Conservation (phyloP, 2,888 invertebrate species). For the Bombylius discolor region DNA sequence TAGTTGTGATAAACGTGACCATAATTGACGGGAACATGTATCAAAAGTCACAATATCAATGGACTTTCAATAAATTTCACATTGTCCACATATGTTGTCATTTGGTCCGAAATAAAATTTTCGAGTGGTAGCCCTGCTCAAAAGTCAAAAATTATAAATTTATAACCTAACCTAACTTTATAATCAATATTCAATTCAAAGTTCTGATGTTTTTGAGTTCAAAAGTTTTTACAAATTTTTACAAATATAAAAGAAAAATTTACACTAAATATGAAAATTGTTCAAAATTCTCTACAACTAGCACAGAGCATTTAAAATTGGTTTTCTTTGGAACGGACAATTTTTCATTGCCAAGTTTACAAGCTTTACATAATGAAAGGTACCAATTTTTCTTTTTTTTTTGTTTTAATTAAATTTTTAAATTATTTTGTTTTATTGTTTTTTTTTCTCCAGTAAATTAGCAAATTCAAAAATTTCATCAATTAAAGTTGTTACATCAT, state of each 20-base stretch:
- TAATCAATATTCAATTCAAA: neutral
- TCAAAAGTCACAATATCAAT: too few relatives aligned
- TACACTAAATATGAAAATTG: neutral
- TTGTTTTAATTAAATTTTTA: neutral
- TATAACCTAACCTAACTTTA: too few relatives aligned
- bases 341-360: constrained; percentile 65
- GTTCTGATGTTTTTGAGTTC: neutral
- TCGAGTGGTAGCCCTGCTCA: too few relatives aligned
- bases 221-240: constrained; percentile 12
- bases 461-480: constrained; percentile 9
- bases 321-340: constrained; percentile 79
- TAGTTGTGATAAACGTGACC: constrained; percentile 56
- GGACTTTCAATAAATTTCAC: too few relatives aligned
- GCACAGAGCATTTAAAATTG: constrained; percentile 33
- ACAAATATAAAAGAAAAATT: constrained; percentile 28
- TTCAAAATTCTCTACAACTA: neutral
- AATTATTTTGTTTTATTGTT: neutral
- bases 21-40: constrained; percentile 63
- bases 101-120: too few relatives aligned
- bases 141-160: too few relatives aligned
- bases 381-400: neutral
- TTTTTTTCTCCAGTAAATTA: constrained; percentile 5
- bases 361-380: constrained; percentile 52
- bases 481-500: constrained; percentile 60
- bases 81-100: too few relatives aligned